Percentiles rank a stretch among this genome's conserved stretches.
These are phyloP conservation scores for Drosophila ogumai DNA, from an alignment of 1,140 invertebrate genomes.

Conservation along the genomic window DNA sequence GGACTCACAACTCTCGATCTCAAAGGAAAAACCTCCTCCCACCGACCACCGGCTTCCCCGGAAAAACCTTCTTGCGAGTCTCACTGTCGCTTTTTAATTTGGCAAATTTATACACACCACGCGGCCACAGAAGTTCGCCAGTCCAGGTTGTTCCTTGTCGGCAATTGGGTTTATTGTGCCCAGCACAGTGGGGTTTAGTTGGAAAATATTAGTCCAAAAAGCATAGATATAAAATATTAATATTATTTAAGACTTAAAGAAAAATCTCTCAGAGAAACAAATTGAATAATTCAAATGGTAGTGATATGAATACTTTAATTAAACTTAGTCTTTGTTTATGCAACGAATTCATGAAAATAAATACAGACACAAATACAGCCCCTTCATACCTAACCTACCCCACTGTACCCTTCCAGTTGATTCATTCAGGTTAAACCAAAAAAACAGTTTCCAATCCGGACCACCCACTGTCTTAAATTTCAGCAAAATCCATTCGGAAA, in stretches of 20 bases:
- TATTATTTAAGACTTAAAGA: no score
- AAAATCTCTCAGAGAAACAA: not conserved
- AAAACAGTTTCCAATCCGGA: slow-evolving; percentile 63
- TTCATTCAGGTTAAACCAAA: slow-evolving; percentile 46
- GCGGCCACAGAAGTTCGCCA: slow-evolving; percentile 62
- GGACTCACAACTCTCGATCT: slow-evolving; percentile 43
- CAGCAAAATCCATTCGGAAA: slow-evolving; percentile 72
- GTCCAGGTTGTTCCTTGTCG: slow-evolving; percentile 29
- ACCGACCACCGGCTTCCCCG: slow-evolving; percentile 24
- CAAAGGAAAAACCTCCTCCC: slow-evolving; percentile 1
- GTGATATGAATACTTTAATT: not conserved
- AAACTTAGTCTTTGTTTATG: not conserved
- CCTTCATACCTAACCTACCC: not conserved
- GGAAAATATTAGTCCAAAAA: not conserved
- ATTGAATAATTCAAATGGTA: not conserved
- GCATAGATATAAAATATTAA: not conserved
- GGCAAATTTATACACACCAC: slow-evolving; percentile 78
- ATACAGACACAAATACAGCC: no score
- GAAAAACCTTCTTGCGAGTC: slow-evolving; percentile 19
- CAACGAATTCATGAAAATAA: not conserved
- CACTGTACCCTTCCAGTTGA: slow-evolving; percentile 43
- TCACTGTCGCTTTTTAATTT: slow-evolving; percentile 73
- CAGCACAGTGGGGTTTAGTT: slow-evolving; percentile 22
- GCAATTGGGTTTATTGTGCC: slow-evolving; percentile 40
- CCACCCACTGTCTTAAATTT: slow-evolving; percentile 79